Evolutionary conservation across 2,797 vertebrate species (phyloP), one percentile per base, ranked within the genome.

Genomic region (Melanotaenia boesemani): DNA sequence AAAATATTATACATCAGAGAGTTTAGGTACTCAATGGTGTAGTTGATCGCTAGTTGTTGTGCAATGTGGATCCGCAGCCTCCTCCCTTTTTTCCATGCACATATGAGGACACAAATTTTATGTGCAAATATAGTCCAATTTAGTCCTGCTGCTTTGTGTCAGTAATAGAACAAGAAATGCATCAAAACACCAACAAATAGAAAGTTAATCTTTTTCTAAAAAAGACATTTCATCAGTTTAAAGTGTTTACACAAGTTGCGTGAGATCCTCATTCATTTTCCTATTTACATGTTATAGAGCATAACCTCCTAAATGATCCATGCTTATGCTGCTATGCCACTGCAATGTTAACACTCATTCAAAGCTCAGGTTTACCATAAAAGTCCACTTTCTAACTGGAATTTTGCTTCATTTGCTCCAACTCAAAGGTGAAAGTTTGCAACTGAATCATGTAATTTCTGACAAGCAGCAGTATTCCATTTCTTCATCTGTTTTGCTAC

Each of bases 1-100:
- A 24, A 54, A 39, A 48, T 46, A 34, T 68, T 58, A 48, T 13
- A 30, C 26, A 30, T 56, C 13, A 18, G 22, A 30, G 54, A 30
- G 6, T 59, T 58, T 69, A 48, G 5, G 20, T 24, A 0, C 41
- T 41, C 56, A n/a, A 32, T 37, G 48, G 50, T 54, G 63, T 20
- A 52, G 46, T n/a, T 70, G 67, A 61, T 52, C 22, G 52, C 56
- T 10, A 46, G 37, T 30, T 41, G 55, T 54, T 32, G 37, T 22
- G 54, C 37, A 24, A 60, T n/a, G 36, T 55, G 26, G 24, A 55
- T 26, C 24, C 12, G 13, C 24, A 15, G 2, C 8, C n/a, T 13
- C 54, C 6, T 12, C 9, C 22, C 13, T 56, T 56, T 56, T 2
- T 56, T 16, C 5, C 26, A 18, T 24, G 50, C 50, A 54, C 50